Evolutionary conservation across 2,113 vertebrate species (phyloP).

Genomic region (Hepsetus odoe): DNA sequence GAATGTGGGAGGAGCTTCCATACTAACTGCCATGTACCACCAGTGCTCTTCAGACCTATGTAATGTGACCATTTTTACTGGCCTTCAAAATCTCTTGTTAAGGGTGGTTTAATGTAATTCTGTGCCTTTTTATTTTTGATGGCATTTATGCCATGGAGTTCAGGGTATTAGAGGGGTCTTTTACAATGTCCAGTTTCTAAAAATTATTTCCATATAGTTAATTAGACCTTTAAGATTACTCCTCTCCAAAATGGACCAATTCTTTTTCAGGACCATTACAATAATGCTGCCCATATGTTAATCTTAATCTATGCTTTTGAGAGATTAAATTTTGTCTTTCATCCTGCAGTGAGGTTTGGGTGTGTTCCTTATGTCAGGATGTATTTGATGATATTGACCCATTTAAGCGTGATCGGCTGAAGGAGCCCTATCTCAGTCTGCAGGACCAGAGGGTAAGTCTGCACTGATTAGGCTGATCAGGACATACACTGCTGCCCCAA

Average conservation of each 20-base stretch:
- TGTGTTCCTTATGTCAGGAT: slow-evolving; percentile 62
- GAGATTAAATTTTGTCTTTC: no score
- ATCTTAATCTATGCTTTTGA: neutral
- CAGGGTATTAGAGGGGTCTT: neutral
- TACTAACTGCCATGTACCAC: slow-evolving; percentile 60
- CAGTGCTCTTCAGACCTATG: slow-evolving; percentile 39
- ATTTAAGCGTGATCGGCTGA: slow-evolving; percentile 38
- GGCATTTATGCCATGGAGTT: no score
- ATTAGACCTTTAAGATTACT: neutral
- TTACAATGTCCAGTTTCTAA: neutral
- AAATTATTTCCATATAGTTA: neutral
- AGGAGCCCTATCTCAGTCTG: slow-evolving; percentile 49
- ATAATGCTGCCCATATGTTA: neutral
- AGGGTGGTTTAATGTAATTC: neutral
- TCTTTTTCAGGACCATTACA: neutral
- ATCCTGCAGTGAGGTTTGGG: slow-evolving; percentile 47
- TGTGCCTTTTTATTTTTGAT: neutral
- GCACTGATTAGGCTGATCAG: no score
- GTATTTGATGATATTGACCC: slow-evolving; percentile 48
- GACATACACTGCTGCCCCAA: no score
- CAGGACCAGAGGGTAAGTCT: slow-evolving; percentile 63
- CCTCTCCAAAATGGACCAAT: neutral
- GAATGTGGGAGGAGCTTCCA: slow-evolving; percentile 60
- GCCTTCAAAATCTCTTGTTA: neutral
- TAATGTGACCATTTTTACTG: slow-evolving; percentile 13